Conservation (phyloP, 35 echinoderm and acorn worm genomes). For the Apostichopus parvimensis region DNA sequence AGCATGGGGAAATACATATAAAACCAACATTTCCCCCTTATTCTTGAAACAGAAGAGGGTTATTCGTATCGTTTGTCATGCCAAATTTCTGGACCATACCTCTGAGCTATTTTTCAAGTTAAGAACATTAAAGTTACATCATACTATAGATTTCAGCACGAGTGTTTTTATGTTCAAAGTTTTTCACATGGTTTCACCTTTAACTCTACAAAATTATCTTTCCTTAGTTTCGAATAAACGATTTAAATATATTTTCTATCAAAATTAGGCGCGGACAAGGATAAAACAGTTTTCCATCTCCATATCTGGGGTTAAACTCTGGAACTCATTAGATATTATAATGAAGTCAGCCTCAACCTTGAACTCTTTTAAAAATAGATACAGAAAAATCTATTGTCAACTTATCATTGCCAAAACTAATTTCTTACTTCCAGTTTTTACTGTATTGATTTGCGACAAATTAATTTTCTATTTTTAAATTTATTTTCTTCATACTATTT, state of each 20-base stretch:
- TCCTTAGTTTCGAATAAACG: not conserved
- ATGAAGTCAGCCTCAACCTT: no score
- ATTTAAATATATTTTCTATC: not conserved
- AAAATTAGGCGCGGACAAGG: not conserved
- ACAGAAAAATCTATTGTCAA: no score
- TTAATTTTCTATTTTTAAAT: no score
- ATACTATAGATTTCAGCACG: not conserved
- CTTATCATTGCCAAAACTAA: no score
- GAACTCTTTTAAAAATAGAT: no score
- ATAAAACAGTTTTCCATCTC: not conserved
- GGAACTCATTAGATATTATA: not conserved
- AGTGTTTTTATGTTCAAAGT: not conserved
- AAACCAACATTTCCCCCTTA: not conserved
- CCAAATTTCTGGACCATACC: not conserved
- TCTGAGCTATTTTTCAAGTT: not conserved
- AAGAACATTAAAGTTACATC: not conserved
- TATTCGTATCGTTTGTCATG: not conserved
- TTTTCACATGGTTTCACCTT: not conserved
- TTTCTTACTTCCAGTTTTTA: no score
- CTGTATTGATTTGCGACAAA: no score
- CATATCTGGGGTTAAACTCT: not conserved
- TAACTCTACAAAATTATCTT: not conserved
- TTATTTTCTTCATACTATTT: no score
- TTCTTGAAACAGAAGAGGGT: not conserved
- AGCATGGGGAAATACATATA: constrained; percentile 40